Evolutionary conservation across 2,888 invertebrate species (phyloP).

Genomic region (Gastracanthus pulcherrimus): DNA sequence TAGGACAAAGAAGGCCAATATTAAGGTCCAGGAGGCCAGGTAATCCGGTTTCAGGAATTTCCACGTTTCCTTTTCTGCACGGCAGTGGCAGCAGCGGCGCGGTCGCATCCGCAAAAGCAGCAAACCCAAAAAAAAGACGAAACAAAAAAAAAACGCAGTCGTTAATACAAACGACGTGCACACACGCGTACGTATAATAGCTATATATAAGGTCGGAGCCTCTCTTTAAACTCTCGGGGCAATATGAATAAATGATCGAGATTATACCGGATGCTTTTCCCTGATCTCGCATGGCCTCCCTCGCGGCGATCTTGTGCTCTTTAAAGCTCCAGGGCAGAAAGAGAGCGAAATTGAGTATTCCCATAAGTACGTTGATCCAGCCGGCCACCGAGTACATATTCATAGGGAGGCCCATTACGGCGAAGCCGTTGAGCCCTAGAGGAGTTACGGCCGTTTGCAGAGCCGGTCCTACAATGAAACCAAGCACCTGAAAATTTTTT

Average conservation of each 20-base stretch:
- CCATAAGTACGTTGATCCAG: slow-evolving; percentile 90
- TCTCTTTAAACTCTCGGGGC: neutral
- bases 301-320: slow-evolving; percentile 87
- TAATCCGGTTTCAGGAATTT: slow-evolving; percentile 86
- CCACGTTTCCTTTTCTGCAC: slow-evolving; percentile 85
- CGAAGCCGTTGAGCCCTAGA: slow-evolving; percentile 83
- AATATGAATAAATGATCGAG: slow-evolving; percentile 43
- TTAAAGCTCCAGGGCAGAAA: slow-evolving; percentile 88
- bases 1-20: slow-evolving; percentile 89
- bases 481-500: slow-evolving; percentile 80
- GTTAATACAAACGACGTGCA: neutral
- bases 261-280: slow-evolving; percentile 83
- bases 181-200: neutral
- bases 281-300: slow-evolving; percentile 87
- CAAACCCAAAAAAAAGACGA: neutral
- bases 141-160: slow-evolving; percentile 9
- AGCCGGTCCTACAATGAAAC: slow-evolving; percentile 92
- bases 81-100: neutral
- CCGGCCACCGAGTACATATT: slow-evolving; percentile 94
- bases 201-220: neutral
- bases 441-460: slow-evolving; percentile 90
- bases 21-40: slow-evolving; percentile 87
- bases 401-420: slow-evolving; percentile 81
- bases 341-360: slow-evolving; percentile 84
- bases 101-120: neutral